Percentiles rank a stretch among this genome's conserved stretches.
Conservation (phyloP, 2,113 vertebrate genomes). For the Pandion haliaetus region DNA sequence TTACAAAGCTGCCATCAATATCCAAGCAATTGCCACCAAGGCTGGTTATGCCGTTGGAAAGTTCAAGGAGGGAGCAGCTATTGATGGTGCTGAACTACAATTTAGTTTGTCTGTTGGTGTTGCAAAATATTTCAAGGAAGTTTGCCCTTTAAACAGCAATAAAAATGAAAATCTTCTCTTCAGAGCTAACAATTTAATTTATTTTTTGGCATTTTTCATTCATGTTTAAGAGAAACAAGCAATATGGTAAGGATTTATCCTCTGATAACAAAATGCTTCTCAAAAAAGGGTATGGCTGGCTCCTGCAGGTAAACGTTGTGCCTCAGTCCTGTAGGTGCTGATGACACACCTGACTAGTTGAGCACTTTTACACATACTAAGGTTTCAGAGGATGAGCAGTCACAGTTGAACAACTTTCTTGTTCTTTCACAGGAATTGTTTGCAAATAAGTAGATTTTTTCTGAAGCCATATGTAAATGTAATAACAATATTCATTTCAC, state of each 20-base stretch:
- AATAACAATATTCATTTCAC: background rate
- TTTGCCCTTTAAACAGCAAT: background rate
- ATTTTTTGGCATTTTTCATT: background rate
- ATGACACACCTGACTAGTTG: background rate
- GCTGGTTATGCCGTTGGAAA: background rate
- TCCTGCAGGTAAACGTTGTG: background rate
- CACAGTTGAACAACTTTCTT: background rate
- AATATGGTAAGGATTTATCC: background rate
- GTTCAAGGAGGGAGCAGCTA: background rate
- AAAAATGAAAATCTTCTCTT: background rate
- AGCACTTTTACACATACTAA: background rate
- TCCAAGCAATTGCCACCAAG: background rate
- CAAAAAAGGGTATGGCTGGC: background rate
- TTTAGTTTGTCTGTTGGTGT: background rate
- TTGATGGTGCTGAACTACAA: background rate
- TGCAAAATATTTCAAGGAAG: background rate
- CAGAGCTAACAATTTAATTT: background rate
- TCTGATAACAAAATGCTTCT: background rate
- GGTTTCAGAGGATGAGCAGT: background rate
- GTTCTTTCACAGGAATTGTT: background rate
- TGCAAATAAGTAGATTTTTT: background rate
- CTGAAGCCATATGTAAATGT: background rate
- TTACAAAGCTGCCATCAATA: background rate
- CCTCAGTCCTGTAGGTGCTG: background rate
- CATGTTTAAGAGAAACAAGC: background rate